Evolutionary conservation across 2,888 invertebrate species (phyloP).

Genomic region (Palloptera scutellata): DNA sequence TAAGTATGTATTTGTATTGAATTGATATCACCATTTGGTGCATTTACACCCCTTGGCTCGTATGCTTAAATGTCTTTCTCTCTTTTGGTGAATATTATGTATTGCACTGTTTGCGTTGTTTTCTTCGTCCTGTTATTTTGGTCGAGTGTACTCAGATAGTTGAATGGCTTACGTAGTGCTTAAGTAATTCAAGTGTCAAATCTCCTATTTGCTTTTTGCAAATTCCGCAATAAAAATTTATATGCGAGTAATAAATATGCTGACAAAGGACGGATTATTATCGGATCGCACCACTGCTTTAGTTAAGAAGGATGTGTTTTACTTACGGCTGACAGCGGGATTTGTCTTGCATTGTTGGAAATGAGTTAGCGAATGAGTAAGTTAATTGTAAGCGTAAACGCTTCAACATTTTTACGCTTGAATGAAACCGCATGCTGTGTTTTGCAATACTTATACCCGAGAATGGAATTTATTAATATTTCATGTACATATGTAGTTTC

Average conservation of each 20-base stretch:
- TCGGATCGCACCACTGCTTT: slow-evolving; percentile 44
- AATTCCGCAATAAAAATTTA: slow-evolving; percentile 60
- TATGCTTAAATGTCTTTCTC: background rate
- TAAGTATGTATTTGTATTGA: slow-evolving; percentile 24
- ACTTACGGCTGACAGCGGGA: slow-evolving; percentile 36
- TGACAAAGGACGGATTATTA: slow-evolving; percentile 61
- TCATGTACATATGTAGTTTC: too few species aligned
- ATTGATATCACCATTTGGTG: slow-evolving; percentile 28
- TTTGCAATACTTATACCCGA: too few species aligned
- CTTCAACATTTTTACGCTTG: slow-evolving; percentile 51
- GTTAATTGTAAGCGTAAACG: slow-evolving; percentile 39
- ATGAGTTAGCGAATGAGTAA: slow-evolving; percentile 37
- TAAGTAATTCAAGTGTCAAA: slow-evolving; percentile 63
- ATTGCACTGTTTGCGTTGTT: slow-evolving; percentile 26
- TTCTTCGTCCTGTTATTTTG: slow-evolving; percentile 26
- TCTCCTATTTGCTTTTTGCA: slow-evolving; percentile 62
- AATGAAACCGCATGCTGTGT: slow-evolving; percentile 35
- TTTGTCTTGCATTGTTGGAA: slow-evolving; percentile 34
- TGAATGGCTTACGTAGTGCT: slow-evolving; percentile 38
- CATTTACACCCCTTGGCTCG: slow-evolving; percentile 18
- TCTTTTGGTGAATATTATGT: slow-evolving; percentile 15
- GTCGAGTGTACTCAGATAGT: slow-evolving; percentile 28
- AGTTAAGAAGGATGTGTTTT: slow-evolving; percentile 49
- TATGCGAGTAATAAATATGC: slow-evolving; percentile 56
- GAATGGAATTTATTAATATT: too few species aligned